Base-by-base conservation (phyloP, 2,797 vertebrate species). In the Anguilla obscura region DNA sequence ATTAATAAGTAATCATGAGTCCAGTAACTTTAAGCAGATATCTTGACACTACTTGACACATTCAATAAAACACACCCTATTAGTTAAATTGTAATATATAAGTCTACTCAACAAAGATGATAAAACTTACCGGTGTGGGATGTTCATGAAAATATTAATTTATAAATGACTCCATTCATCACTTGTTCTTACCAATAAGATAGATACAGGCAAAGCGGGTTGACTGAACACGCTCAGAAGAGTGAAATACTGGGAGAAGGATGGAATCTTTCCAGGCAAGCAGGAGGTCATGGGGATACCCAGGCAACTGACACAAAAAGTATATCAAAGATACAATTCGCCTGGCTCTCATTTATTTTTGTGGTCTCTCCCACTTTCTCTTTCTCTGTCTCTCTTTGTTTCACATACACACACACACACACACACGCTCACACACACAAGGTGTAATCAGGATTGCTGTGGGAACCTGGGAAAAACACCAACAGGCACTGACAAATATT, bases 371-470 rank as follows among this genome's bases (percentile, higher is more conserved):
- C 9, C 84, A 1, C 40, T 18, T 16, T 2, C 36, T 50, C 40
- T 52, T n/a, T 76, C 45, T 86, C n/a, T 76, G 40, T 86, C 85
- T 56, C 30, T 69, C 63, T 27, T 7, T 69, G n/a, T 8, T n/a
- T 18, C 71, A 56, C 50, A 84, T 84, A 60, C 63, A 56, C 90
- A 88, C 89, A 89, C 92, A 91, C 92, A 91, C 92, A 89, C 50
- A 88, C 86, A 56, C 69, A 52, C 90, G 91, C 92, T 89, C 50
- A 88, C 86, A 56, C 69, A 52, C 90, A 89, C 89, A 89, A 90
- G 91, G 89, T n/a, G 14, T 16, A 52, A 74, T 86, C 66, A 74
- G 40, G 36, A 84, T 74, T 40, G 5, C 85, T 74, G 58, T 76
- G 56, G 76, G 48, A 33, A 48, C 40, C n/a, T 80, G 85, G 45